phyloP scores from a whole-genome alignment of 2,797 vertebrate genomes.

The Caiman crocodilus region DNA sequence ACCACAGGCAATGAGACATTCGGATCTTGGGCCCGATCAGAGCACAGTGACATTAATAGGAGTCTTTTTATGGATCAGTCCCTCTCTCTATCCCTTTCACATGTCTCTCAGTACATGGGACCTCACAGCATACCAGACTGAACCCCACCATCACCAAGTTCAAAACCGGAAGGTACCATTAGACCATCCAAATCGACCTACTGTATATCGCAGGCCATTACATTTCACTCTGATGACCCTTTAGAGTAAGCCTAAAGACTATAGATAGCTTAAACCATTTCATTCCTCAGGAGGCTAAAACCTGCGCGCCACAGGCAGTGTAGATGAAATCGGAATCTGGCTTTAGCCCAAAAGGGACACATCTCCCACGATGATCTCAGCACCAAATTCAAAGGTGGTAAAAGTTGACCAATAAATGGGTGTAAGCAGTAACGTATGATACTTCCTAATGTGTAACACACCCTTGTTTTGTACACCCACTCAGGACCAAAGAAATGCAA shows the following conservation, averaged over 20 bases:
- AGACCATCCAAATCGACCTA: background rate
- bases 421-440: slow-evolving; percentile 3
- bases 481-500: slow-evolving; percentile 25
- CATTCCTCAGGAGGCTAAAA: background rate
- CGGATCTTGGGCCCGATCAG: background rate
- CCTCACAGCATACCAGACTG: background rate
- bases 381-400: slow-evolving; percentile 6
- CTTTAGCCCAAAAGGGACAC: background rate
- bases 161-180: background rate
- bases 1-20: background rate
- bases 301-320: accelerated
- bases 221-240: background rate
- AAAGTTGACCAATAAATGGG: background rate
- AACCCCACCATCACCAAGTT: background rate
- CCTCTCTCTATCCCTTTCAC: background rate
- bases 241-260: background rate
- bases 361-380: background rate
- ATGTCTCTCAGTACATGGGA: background rate
- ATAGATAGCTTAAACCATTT: background rate
- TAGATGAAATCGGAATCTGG: background rate
- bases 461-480: background rate
- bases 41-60: background rate
- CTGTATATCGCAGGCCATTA: background rate
- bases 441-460: slow-evolving; percentile 2
- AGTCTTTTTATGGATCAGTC: background rate